Percentiles rank a stretch among this genome's conserved stretches.
Evolutionary conservation across 2,113 vertebrate species (phyloP).

Genomic region (Empidonax alnorum): DNA sequence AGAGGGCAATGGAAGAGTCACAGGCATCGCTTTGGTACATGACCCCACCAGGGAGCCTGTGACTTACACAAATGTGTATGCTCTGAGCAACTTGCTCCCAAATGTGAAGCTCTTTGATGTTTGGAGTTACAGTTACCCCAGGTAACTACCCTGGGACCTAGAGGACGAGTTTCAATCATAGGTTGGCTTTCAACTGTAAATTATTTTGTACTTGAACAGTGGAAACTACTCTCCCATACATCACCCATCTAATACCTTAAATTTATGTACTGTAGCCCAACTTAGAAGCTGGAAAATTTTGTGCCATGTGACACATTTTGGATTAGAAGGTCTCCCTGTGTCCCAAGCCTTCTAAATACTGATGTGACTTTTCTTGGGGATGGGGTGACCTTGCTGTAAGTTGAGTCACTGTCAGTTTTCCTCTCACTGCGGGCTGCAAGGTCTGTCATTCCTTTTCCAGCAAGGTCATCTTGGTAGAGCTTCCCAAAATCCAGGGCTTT

Average conservation of each 20-base stretch:
- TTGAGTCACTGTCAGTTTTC: not conserved
- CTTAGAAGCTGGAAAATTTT: not conserved
- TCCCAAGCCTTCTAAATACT: not conserved
- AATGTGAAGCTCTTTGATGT: not conserved
- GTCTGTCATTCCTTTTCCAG: not conserved
- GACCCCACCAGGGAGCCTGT: not conserved
- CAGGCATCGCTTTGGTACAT: not conserved
- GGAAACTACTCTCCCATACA: not conserved
- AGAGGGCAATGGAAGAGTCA: not conserved
- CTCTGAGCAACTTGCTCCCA: not conserved
- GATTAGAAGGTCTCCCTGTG: not conserved
- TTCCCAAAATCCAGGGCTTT: not conserved
- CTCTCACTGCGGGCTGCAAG: not conserved
- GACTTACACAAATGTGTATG: not conserved
- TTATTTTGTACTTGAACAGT: not conserved
- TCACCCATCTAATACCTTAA: not conserved
- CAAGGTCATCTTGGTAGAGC: not conserved
- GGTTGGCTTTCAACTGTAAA: not conserved
- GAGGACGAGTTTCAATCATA: not conserved
- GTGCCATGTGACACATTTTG: not conserved
- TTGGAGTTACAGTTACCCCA: not conserved
- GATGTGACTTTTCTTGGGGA: not conserved
- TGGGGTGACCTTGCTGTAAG: not conserved
- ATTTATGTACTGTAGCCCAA: not conserved
- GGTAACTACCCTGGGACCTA: not conserved